Percentiles rank a stretch among this genome's conserved stretches.
phyloP scores from a whole-genome alignment of 1,140 invertebrate species.

The Macrocentrus cingulum region DNA sequence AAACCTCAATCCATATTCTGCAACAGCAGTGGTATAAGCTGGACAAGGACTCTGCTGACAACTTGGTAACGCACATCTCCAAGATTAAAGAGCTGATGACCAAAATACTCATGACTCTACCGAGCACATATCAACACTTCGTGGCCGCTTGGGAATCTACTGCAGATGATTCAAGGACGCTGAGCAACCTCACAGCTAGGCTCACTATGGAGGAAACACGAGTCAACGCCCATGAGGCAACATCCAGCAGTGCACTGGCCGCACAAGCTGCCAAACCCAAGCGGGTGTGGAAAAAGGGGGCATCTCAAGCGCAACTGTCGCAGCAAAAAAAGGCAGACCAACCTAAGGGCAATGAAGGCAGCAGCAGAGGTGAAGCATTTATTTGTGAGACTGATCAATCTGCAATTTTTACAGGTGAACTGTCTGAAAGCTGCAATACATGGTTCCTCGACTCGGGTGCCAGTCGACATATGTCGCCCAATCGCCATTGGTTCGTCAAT shows the following conservation, averaged over 20 bases:
- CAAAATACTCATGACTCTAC: constrained; percentile 42
- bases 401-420: not conserved
- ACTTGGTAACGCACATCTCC: constrained; percentile 34
- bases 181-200: constrained; percentile 29
- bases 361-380: no score
- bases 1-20: constrained; percentile 26
- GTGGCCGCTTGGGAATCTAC: constrained; percentile 47
- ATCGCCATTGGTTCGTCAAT: constrained; percentile 3
- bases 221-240: no score
- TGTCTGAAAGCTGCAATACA: not conserved
- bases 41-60: constrained; percentile 21
- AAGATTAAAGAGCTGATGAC: constrained; percentile 41
- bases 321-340: no score
- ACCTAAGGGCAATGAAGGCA: no score
- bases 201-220: constrained; percentile 32
- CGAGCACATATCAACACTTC: constrained; percentile 39
- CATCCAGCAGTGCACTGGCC: no score
- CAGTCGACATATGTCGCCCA: constrained; percentile 10
- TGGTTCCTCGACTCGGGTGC: constrained; percentile 13
- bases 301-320: no score
- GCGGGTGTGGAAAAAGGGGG: no score
- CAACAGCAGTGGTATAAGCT: constrained; percentile 32
- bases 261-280: no score
- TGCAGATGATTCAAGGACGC: constrained; percentile 17
- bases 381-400: no score